Conservation (phyloP, 2,888 invertebrate genomes). For the Dilophus febrilis region DNA sequence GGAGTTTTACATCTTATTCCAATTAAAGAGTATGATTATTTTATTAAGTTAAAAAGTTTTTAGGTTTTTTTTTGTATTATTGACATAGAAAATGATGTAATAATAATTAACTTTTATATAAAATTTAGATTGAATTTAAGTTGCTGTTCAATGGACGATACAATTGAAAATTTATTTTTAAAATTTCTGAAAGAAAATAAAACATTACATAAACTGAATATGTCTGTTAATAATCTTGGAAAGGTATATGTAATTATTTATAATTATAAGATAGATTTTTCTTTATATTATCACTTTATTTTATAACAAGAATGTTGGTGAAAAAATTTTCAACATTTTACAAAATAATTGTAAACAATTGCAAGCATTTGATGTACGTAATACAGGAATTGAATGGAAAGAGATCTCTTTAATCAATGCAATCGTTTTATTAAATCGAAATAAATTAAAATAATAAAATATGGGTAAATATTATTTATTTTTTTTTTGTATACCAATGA, state of each 20-base stretch:
- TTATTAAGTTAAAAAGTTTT: not conserved
- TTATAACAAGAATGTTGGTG: slow-evolving; percentile 19
- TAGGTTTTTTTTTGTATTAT: no score
- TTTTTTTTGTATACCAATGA: not conserved
- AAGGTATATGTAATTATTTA: slow-evolving; percentile 14
- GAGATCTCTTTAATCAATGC: not conserved
- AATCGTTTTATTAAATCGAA: not conserved
- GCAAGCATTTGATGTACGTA: slow-evolving; percentile 21
- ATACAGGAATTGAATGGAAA: slow-evolving; percentile 17
- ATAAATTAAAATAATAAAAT: not conserved
- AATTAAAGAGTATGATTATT: slow-evolving; percentile 11
- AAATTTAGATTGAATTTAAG: slow-evolving; percentile 17
- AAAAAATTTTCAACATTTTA: slow-evolving; percentile 15
- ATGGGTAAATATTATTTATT: not conserved
- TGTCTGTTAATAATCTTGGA: slow-evolving; percentile 23
- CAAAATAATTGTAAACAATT: slow-evolving; percentile 24
- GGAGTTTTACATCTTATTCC: slow-evolving; percentile 18
- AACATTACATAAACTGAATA: slow-evolving; percentile 17
- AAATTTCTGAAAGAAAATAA: slow-evolving; percentile 22
- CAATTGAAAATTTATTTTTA: slow-evolving; percentile 22
- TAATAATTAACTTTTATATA: not conserved
- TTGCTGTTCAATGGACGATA: slow-evolving; percentile 20
- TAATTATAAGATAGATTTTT: not conserved
- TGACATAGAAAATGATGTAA: not conserved
- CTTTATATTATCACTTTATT: slow-evolving; percentile 1